Evolutionary conservation across 2,797 vertebrate species (phyloP).

Genomic region (Acanthurus leucopareius): DNA sequence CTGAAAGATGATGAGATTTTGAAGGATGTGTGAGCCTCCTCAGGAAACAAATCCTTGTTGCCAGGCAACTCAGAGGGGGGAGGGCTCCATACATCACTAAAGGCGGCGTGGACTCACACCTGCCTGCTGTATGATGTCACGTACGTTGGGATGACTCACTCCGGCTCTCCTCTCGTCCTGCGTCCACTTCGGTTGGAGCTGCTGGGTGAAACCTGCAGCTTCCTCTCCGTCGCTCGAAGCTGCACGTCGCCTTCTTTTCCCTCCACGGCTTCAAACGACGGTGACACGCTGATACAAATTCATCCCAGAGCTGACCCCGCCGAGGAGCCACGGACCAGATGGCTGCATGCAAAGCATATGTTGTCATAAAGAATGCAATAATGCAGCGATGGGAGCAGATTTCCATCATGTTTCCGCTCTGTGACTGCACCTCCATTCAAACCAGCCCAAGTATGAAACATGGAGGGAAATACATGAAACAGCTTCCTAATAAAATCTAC

Average conservation of each 20-base stretch:
- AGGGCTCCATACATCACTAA: constrained; percentile 48
- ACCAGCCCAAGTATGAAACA: background rate
- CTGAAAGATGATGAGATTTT: background rate
- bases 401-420: constrained; percentile 13
- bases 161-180: background rate
- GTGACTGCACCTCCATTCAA: background rate
- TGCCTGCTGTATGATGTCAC: constrained; percentile 44
- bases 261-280: background rate
- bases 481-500: too few species aligned
- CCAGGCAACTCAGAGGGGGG: constrained; percentile 67
- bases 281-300: constrained; percentile 10
- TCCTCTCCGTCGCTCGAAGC: background rate
- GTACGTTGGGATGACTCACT: background rate
- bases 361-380: constrained; percentile 69
- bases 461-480: too few species aligned
- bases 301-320: constrained; percentile 21
- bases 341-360: constrained; percentile 67
- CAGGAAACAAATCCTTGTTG: constrained; percentile 52
- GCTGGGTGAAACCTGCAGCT: background rate
- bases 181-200: constrained; percentile 9
- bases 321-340: constrained; percentile 47
- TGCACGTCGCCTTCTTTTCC: background rate
- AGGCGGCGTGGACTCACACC: constrained; percentile 31
- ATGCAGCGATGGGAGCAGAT: constrained; percentile 28
- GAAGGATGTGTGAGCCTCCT: constrained; percentile 30